A percentile compares a stretch with the other conserved stretches of the same genome.
These are phyloP conservation scores for Uropetala carovei DNA, from an alignment of 2,888 invertebrate genomes.

Conservation along the genomic window DNA sequence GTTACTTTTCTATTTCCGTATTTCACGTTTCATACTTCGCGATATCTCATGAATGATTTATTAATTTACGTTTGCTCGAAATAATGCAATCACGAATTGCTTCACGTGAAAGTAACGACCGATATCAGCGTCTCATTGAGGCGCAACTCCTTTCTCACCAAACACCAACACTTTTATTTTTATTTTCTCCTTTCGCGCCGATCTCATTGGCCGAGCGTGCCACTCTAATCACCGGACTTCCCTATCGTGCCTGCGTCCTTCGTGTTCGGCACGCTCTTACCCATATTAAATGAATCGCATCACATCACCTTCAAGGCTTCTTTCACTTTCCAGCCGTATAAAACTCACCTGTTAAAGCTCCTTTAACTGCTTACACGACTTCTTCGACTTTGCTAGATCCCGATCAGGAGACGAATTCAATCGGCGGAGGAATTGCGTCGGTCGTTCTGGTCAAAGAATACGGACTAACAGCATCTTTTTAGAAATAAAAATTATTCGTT, in stretches of 20 bases:
- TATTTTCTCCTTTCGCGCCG: neutral
- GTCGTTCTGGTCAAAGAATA: too few relatives aligned
- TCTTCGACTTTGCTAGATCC: neutral
- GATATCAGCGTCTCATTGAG: neutral
- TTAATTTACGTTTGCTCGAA: neutral
- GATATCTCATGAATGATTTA: too few relatives aligned
- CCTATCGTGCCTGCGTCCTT: slow-evolving; percentile 1
- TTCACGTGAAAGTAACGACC: slow-evolving; percentile 10
- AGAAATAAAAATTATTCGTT: too few relatives aligned
- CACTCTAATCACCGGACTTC: neutral
- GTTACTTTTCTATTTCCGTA: too few relatives aligned
- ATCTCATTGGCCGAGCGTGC: neutral
- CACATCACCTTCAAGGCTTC: neutral
- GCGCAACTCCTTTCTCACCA: neutral
- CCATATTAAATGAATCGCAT: neutral
- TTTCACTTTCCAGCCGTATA: neutral
- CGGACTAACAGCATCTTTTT: too few relatives aligned
- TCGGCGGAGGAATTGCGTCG: too few relatives aligned
- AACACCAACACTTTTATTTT: neutral
- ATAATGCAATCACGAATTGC: neutral
- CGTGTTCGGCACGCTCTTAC: slow-evolving; percentile 1
- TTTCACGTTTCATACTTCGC: too few relatives aligned
- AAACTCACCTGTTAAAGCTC: neutral
- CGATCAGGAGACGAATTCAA: too few relatives aligned
- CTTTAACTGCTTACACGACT: neutral